These are phyloP conservation scores for Drosophila lacteicornis DNA, from an alignment of 1,140 invertebrate species.

Conservation along the genomic window DNA sequence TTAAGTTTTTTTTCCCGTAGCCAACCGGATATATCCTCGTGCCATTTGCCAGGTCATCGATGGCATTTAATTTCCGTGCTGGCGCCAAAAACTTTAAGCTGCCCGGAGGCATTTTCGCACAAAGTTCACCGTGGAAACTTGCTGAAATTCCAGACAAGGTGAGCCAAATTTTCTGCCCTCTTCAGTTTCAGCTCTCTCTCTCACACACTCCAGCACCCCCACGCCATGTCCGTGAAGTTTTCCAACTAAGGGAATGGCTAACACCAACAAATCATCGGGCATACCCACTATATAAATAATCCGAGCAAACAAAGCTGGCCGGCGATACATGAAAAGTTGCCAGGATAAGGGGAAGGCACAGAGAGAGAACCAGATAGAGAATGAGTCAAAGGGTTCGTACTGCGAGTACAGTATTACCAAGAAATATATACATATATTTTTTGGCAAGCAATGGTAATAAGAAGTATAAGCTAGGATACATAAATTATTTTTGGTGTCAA, in stretches of 20 bases:
- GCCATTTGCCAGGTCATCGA: slow-evolving; percentile 62
- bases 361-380: not conserved
- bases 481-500: not conserved
- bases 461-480: not conserved
- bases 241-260: slow-evolving; percentile 32
- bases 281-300: slow-evolving; percentile 58
- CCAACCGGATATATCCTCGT: slow-evolving; percentile 42
- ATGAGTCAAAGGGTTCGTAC: not conserved
- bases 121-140: slow-evolving; percentile 52
- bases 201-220: not conserved
- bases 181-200: not conserved
- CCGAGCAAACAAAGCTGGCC: slow-evolving; percentile 49
- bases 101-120: slow-evolving; percentile 29
- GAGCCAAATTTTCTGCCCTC: slow-evolving; percentile 33
- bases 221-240: slow-evolving; percentile 22
- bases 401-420: slow-evolving; percentile 2
- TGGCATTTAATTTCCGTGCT: slow-evolving; percentile 80
- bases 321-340: slow-evolving; percentile 33
- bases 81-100: slow-evolving; percentile 58
- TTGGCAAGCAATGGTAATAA: not conserved
- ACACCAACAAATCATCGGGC: slow-evolving; percentile 56
- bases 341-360: not conserved
- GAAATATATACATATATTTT: not conserved
- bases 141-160: slow-evolving; percentile 26
- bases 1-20: slow-evolving; percentile 33